Evolutionary conservation across 1,140 invertebrate genomes (phyloP).

Genomic region (Cydia splendana): DNA sequence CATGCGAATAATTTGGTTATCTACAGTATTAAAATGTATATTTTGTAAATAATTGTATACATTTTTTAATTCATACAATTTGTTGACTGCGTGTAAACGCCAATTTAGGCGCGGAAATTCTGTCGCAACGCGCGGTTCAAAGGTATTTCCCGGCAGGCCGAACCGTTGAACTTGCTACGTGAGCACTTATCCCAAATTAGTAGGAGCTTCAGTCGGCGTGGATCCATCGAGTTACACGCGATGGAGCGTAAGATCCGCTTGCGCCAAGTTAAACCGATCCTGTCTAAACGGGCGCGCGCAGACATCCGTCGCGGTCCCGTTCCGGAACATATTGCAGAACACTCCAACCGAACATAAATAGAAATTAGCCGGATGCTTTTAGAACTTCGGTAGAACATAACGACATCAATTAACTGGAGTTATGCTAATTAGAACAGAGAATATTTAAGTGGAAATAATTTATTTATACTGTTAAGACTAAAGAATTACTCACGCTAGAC

Average conservation of each 20-base stretch:
- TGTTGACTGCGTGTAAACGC: conserved; percentile 40
- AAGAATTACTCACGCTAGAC: too few relatives aligned
- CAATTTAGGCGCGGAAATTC: conserved; percentile 12
- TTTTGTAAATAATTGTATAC: conserved; percentile 15
- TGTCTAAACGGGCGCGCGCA: conserved; percentile 49
- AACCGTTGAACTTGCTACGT: conserved; percentile 58
- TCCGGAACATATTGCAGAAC: conserved; percentile 37
- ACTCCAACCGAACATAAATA: conserved; percentile 35
- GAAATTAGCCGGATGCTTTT: conserved; percentile 9
- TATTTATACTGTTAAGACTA: not conserved
- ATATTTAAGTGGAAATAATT: not conserved
- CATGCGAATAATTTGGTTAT: too few relatives aligned
- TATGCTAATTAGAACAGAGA: conserved; percentile 10
- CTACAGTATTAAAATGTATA: too few relatives aligned
- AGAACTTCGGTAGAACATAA: conserved; percentile 3
- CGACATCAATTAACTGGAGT: conserved; percentile 23
- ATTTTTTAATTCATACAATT: conserved; percentile 34
- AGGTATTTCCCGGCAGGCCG: conserved; percentile 57
- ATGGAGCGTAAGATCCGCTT: conserved; percentile 58
- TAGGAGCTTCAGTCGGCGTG: conserved; percentile 46
- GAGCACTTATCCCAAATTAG: conserved; percentile 70
- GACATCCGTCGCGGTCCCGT: conserved; percentile 39
- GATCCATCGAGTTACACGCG: conserved; percentile 54
- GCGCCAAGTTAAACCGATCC: conserved; percentile 53
- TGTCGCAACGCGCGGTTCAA: conserved; percentile 52